These are phyloP conservation scores for Volucella inflata DNA, from an alignment of 2,888 invertebrate species.

Conservation along the genomic window DNA sequence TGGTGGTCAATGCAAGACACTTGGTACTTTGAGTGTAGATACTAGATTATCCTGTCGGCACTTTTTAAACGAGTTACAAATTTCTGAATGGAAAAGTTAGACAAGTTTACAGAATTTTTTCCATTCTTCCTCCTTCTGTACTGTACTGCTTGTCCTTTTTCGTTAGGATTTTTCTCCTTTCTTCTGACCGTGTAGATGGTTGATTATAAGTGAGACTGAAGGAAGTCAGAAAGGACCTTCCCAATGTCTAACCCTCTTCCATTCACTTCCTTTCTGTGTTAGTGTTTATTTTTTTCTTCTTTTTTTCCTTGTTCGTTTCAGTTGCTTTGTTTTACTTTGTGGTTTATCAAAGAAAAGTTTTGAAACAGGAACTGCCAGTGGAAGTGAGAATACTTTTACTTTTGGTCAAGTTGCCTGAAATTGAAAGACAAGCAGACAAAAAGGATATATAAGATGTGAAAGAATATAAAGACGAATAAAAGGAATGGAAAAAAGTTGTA, in stretches of 20 bases:
- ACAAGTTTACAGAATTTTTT: constrained; percentile 67
- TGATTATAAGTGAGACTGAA: constrained; percentile 58
- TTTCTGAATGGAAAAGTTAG: constrained; percentile 75
- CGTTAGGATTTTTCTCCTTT: constrained; percentile 34
- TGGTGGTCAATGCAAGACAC: constrained; percentile 67
- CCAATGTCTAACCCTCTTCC: constrained; percentile 25
- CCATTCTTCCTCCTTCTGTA: constrained; percentile 4
- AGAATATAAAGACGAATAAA: background rate
- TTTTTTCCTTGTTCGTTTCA: constrained; percentile 16
- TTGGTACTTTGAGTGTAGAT: constrained; percentile 60
- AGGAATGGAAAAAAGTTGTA: constrained; percentile 54
- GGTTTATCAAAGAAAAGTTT: constrained; percentile 73
- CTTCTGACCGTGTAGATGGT: constrained; percentile 7
- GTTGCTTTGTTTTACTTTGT: constrained; percentile 56
- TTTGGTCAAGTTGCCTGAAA: constrained; percentile 67
- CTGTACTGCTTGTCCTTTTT: constrained; percentile 11
- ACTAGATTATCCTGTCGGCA: constrained; percentile 75
- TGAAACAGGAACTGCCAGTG: constrained; percentile 55
- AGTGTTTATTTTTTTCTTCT: constrained; percentile 25
- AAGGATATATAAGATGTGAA: constrained; percentile 38
- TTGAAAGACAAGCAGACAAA: constrained; percentile 58
- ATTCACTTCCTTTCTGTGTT: constrained; percentile 12
- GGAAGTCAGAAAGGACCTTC: constrained; percentile 45
- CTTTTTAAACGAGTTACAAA: constrained; percentile 76
- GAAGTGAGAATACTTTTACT: constrained; percentile 65